These are phyloP conservation scores for Urocyon cinereoargenteus DNA, from an alignment of 2,797 vertebrate genomes.

Conservation along the genomic window DNA sequence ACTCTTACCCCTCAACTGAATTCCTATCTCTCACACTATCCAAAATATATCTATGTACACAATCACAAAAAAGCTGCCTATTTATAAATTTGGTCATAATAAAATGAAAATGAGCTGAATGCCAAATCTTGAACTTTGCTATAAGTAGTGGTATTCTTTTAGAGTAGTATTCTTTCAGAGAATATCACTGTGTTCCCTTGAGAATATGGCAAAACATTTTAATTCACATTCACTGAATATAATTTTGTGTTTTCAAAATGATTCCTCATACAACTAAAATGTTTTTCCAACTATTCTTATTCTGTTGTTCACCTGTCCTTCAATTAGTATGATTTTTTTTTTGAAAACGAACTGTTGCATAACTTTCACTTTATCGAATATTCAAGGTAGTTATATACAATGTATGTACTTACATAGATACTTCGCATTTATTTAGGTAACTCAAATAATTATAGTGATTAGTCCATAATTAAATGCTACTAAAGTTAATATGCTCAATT, in stretches of 20 bases:
- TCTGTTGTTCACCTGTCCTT: not conserved
- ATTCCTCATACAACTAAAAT: not conserved
- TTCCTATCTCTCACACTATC: not conserved
- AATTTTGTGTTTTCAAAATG: not conserved
- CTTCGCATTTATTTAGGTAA: conserved; percentile 1
- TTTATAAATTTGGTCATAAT: not conserved
- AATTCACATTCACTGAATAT: not conserved
- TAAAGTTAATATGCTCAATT: conserved; percentile 6
- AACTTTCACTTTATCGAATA: conserved; percentile 21
- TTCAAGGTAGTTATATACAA: not conserved
- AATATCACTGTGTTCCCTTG: not conserved
- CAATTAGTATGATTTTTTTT: conserved; percentile 25
- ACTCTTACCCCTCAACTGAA: not conserved
- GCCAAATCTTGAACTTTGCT: not conserved
- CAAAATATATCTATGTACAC: not conserved
- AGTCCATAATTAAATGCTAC: conserved; percentile 45
- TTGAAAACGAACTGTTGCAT: not conserved
- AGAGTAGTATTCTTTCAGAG: not conserved
- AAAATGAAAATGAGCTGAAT: not conserved
- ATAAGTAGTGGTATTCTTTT: not conserved
- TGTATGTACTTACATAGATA: conserved; percentile 1
- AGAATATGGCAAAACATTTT: not conserved
- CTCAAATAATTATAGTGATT: conserved; percentile 43
- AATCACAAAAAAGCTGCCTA: not conserved
- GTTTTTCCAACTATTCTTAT: conserved; percentile 2